A percentile compares a stretch with the other conserved stretches of the same genome.
Conservation (phyloP, 2,113 vertebrate species). For the Mugil cephalus region DNA sequence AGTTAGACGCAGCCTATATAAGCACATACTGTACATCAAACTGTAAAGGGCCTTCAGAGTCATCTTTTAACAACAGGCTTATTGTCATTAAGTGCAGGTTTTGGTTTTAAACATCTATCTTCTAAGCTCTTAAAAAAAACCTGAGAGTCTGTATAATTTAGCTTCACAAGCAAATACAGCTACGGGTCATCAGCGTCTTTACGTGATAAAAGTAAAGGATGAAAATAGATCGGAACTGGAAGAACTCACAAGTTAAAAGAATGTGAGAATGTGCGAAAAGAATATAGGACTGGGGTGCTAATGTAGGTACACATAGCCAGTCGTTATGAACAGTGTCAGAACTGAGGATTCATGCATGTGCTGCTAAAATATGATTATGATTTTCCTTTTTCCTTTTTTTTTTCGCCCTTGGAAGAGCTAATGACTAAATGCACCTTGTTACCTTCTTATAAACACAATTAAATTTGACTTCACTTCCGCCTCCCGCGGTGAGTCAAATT, state of each 20-base stretch:
- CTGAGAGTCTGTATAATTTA: not conserved
- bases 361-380: slow-evolving; percentile 48
- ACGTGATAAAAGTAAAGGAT: not conserved
- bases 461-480: slow-evolving; percentile 59
- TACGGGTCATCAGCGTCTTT: slow-evolving; percentile 9
- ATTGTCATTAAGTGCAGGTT: not conserved
- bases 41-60: not conserved
- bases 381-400: slow-evolving; percentile 7
- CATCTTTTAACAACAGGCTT: not conserved
- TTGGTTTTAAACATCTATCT: not conserved
- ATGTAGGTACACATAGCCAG: slow-evolving; percentile 39
- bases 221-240: not conserved
- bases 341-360: slow-evolving; percentile 21
- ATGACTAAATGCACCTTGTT: slow-evolving; percentile 72
- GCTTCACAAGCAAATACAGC: slow-evolving; percentile 14
- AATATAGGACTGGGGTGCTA: slow-evolving; percentile 17
- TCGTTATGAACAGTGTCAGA: slow-evolving; percentile 45
- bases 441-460: slow-evolving; percentile 69
- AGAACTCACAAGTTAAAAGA: slow-evolving; percentile 13
- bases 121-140: not conserved
- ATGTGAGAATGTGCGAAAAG: slow-evolving; percentile 4
- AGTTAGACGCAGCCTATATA: too few relatives aligned
- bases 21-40: too few relatives aligned
- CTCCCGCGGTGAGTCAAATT: slow-evolving; percentile 60
- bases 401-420: slow-evolving; percentile 52